Conservation (phyloP, 2,113 vertebrate species). For the Paradoxurus hermaphroditus region DNA sequence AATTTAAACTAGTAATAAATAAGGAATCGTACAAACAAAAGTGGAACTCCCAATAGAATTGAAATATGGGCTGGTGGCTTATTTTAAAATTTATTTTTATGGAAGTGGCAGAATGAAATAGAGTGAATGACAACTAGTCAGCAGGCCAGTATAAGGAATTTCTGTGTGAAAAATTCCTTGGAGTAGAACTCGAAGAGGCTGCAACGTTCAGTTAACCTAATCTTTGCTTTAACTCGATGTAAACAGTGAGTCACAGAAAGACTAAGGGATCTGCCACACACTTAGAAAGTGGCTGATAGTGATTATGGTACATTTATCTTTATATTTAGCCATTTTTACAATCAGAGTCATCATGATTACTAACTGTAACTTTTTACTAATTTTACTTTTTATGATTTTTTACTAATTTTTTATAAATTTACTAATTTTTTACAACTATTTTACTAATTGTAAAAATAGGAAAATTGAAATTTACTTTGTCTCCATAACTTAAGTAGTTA, state of each 20-base stretch:
- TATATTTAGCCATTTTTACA: not conserved
- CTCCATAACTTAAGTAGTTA: not conserved
- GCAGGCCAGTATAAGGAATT: not conserved
- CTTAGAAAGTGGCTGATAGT: not conserved
- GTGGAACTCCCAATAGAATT: not conserved
- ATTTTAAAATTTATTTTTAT: not conserved
- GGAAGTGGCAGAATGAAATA: not conserved
- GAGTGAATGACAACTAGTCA: not conserved
- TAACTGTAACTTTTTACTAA: too few species aligned
- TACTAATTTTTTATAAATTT: too few species aligned
- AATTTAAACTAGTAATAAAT: not conserved
- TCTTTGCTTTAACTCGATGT: not conserved
- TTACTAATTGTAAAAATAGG: not conserved
- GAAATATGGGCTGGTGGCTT: not conserved
- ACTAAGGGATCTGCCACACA: not conserved
- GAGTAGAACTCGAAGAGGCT: too few species aligned
- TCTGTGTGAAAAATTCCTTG: not conserved
- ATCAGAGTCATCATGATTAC: not conserved
- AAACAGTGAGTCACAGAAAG: not conserved
- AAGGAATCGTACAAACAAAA: not conserved
- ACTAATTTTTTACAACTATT: too few species aligned
- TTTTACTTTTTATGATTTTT: too few species aligned
- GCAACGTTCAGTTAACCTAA: not conserved
- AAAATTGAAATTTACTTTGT: not conserved
- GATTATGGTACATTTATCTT: not conserved